Evolutionary conservation across 2,888 invertebrate genomes (phyloP).

Genomic region (Hemithea aestivaria): DNA sequence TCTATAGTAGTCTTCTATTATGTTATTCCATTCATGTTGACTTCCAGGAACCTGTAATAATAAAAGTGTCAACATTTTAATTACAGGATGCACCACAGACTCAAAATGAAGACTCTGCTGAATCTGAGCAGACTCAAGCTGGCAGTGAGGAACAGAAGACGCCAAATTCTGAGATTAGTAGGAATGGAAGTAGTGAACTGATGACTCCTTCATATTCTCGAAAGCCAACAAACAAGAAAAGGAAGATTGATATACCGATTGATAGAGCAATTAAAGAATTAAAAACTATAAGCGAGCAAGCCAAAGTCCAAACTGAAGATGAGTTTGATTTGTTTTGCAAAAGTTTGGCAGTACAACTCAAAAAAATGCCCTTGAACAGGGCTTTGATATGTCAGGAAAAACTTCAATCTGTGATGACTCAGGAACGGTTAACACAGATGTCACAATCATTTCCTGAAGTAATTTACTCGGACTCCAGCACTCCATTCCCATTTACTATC

Average conservation of each 20-base stretch:
- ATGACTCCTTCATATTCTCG: too few relatives aligned
- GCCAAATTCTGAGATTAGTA: too few relatives aligned
- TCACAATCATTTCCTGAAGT: constrained; percentile 2
- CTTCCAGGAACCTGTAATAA: constrained; percentile 15
- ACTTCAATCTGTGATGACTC: constrained; percentile 24
- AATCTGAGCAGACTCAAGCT: constrained; percentile 8
- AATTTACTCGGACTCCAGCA: not conserved
- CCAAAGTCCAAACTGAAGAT: constrained; percentile 16
- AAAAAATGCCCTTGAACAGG: constrained; percentile 24
- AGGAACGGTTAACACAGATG: constrained; percentile 20
- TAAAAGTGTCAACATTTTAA: constrained; percentile 7
- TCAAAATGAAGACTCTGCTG: too few relatives aligned
- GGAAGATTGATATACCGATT: too few relatives aligned
- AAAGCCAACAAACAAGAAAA: too few relatives aligned
- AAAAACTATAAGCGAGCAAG: constrained; percentile 13
- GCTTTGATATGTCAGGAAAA: constrained; percentile 24
- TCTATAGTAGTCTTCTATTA: constrained; percentile 20
- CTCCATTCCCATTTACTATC: too few relatives aligned
- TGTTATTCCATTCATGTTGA: constrained; percentile 15
- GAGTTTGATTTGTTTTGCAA: constrained; percentile 27
- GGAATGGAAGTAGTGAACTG: too few relatives aligned
- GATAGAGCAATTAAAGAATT: constrained; percentile 18
- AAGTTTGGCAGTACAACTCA: constrained; percentile 26
- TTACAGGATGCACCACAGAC: constrained; percentile 12
- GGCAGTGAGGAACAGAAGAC: too few relatives aligned